Percentiles rank a stretch among this genome's conserved stretches.
phyloP scores from a whole-genome alignment of 2,888 invertebrate species.

The Mythimna pallens region DNA sequence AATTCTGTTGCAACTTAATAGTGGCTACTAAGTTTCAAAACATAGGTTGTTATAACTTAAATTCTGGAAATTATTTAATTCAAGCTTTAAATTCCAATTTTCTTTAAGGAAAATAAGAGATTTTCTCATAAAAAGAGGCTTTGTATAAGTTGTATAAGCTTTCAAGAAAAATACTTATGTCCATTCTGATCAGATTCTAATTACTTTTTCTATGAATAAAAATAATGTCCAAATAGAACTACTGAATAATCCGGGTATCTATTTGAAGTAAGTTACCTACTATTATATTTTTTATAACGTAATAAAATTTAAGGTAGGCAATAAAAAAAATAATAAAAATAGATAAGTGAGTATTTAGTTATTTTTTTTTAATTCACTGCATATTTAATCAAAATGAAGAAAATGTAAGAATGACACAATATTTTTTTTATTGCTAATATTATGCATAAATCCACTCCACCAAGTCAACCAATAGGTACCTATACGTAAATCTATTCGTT shows the following conservation, averaged over 20 bases:
- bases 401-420: too few species aligned
- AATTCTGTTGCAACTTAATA: not conserved
- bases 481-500: too few species aligned
- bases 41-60: not conserved
- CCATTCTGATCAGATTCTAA: conserved; percentile 27
- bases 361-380: too few species aligned
- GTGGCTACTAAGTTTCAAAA: not conserved
- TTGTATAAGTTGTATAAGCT: conserved; percentile 1
- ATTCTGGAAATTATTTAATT: not conserved
- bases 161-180: not conserved
- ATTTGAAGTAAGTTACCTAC: too few species aligned
- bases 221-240: not conserved
- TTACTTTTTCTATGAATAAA: conserved; percentile 10
- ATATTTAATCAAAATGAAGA: too few species aligned
- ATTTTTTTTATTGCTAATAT: too few species aligned
- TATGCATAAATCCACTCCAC: too few species aligned
- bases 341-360: too few species aligned
- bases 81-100: not conserved
- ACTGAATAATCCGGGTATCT: not conserved
- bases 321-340: too few species aligned
- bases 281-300: too few species aligned
- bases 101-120: not conserved
- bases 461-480: too few species aligned
- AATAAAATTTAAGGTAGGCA: too few species aligned
- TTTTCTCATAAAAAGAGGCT: not conserved